These are phyloP conservation scores for Neodiprion virginianus DNA, from an alignment of 1,140 invertebrate species.

Conservation along the genomic window DNA sequence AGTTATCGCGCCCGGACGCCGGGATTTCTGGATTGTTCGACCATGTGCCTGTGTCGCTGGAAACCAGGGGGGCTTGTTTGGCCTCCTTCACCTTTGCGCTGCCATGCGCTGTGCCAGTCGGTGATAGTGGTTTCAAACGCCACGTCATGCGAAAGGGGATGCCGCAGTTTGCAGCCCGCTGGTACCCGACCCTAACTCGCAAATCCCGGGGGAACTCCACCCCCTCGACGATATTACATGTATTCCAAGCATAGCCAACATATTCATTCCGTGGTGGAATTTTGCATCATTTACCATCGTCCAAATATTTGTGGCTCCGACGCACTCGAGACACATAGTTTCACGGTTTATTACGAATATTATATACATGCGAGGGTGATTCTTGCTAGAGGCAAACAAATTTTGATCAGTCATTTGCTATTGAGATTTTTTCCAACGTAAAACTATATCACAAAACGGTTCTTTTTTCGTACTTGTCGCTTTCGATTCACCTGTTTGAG, in stretches of 20 bases:
- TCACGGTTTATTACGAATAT: too few relatives aligned
- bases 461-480: background rate
- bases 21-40: background rate
- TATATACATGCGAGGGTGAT: too few relatives aligned
- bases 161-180: background rate
- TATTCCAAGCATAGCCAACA: slow-evolving; percentile 13
- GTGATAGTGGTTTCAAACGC: background rate
- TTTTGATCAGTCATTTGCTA: background rate
- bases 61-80: background rate
- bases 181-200: background rate
- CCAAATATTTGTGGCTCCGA: background rate
- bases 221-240: slow-evolving; percentile 15
- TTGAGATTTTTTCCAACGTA: background rate
- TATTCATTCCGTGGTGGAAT: slow-evolving; percentile 29
- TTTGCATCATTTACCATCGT: slow-evolving; percentile 33
- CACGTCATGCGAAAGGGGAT: background rate
- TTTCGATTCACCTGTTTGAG: background rate
- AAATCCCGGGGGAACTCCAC: background rate
- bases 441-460: background rate
- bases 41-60: background rate
- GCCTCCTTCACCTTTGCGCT: background rate
- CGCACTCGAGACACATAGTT: background rate
- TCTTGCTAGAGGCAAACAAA: too few relatives aligned
- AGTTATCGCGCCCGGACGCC: background rate
- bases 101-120: background rate